phyloP scores from a whole-genome alignment of 1,140 invertebrate genomes.

The Drosophila sturtevanti region DNA sequence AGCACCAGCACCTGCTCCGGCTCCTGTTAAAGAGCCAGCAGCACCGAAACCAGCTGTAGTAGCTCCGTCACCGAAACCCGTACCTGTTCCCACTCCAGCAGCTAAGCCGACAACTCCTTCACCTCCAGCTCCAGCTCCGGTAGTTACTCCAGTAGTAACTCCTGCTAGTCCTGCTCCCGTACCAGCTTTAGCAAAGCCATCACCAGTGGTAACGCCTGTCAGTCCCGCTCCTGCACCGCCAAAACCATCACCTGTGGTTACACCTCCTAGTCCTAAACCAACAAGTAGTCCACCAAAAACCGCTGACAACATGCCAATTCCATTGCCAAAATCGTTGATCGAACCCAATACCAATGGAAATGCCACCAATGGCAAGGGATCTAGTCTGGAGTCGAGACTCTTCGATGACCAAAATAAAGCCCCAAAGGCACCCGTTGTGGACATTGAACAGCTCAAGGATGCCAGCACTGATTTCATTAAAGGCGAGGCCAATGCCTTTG shows the following conservation, averaged over 20 bases:
- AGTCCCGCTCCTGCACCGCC: slow-evolving; percentile 31
- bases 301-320: slow-evolving; percentile 68
- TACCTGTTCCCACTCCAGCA: slow-evolving; percentile 20
- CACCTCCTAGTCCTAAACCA: slow-evolving; percentile 21
- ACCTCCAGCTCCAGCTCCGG: slow-evolving; percentile 14
- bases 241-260: slow-evolving; percentile 19
- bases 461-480: slow-evolving; percentile 74
- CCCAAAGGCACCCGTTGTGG: slow-evolving; percentile 40
- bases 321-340: slow-evolving; percentile 61
- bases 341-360: slow-evolving; percentile 61
- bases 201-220: slow-evolving; percentile 13
- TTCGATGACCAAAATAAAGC: slow-evolving; percentile 36
- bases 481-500: slow-evolving; percentile 65
- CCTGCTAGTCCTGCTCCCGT: slow-evolving; percentile 19
- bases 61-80: slow-evolving; percentile 27
- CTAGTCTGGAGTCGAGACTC: slow-evolving; percentile 49
- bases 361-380: slow-evolving; percentile 38
- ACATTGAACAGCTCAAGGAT: slow-evolving; percentile 63
- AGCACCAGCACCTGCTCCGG: slow-evolving; percentile 24
- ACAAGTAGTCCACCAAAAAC: slow-evolving; percentile 40
- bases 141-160: not conserved
- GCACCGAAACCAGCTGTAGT: slow-evolving; percentile 35
- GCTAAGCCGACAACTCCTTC: slow-evolving; percentile 28
- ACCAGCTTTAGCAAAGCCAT: slow-evolving; percentile 31
- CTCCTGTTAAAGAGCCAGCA: slow-evolving; percentile 18